Conservation (phyloP, 2,113 vertebrate genomes). For the Ciconia stormi region DNA sequence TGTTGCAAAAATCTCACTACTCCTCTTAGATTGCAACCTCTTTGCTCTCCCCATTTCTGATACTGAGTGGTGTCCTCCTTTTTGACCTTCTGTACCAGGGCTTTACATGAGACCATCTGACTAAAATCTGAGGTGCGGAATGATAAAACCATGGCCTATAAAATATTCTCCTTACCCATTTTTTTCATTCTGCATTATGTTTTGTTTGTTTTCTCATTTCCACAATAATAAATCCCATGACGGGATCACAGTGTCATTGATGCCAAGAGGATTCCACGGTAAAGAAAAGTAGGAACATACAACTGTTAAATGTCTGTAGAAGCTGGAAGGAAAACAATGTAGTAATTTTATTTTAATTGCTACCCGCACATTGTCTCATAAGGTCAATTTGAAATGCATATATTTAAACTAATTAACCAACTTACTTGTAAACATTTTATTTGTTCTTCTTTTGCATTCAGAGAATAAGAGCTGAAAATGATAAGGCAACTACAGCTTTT, state of each 20-base stretch:
- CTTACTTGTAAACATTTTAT: not conserved
- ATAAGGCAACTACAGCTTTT: not conserved
- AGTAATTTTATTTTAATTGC: slow-evolving; percentile 9
- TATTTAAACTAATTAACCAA: slow-evolving; percentile 51
- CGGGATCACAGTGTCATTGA: not conserved
- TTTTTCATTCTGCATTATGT: not conserved
- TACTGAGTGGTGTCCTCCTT: not conserved
- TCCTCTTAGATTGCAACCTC: not conserved
- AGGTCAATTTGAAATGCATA: slow-evolving; percentile 34
- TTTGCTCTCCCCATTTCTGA: not conserved
- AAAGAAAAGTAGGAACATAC: not conserved
- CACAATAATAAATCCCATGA: not conserved
- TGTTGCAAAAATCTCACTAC: not conserved
- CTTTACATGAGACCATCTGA: not conserved
- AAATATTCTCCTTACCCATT: not conserved
- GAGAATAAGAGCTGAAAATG: not conserved
- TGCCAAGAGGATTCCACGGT: not conserved
- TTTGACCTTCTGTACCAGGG: not conserved
- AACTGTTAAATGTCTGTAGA: not conserved
- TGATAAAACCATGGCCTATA: not conserved
- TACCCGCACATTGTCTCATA: not conserved
- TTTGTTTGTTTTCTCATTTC: not conserved
- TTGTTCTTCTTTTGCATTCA: not conserved
- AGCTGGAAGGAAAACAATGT: not conserved
- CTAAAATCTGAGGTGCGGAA: not conserved